A percentile compares a stretch with the other conserved stretches of the same genome.
Conservation (phyloP, 2,797 vertebrate species). For the Antennarius maculatus region DNA sequence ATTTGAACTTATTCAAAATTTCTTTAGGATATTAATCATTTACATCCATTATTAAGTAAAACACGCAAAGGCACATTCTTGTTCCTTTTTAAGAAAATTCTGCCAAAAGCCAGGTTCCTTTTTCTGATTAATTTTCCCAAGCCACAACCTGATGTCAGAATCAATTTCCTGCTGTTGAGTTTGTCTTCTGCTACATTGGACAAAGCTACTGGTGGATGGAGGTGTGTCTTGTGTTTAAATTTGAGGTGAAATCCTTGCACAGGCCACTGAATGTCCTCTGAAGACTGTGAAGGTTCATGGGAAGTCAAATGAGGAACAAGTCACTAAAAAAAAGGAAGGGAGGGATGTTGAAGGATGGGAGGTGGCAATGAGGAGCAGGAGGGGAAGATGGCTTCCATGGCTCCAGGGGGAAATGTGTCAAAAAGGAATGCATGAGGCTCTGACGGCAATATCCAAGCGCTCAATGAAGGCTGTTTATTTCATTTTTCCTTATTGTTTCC, state of each 20-base stretch:
- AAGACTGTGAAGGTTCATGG: constrained; percentile 2
- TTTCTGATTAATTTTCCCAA: constrained; percentile 48
- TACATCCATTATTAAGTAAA: neutral
- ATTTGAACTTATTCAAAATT: neutral
- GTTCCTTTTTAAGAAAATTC: too few relatives aligned
- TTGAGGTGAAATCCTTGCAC: neutral
- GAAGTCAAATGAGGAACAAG: constrained; percentile 9
- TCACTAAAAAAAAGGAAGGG: constrained; percentile 24
- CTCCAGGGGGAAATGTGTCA: neutral
- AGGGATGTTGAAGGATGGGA: constrained; percentile 51
- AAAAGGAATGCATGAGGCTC: constrained; percentile 1
- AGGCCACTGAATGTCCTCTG: neutral
- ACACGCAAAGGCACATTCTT: neutral
- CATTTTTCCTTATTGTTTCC: constrained; percentile 24
- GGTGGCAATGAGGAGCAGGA: constrained; percentile 37
- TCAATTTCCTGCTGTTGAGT: constrained; percentile 25
- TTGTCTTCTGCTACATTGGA: neutral
- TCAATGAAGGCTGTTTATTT: constrained; percentile 32
- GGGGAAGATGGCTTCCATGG: constrained; percentile 30
- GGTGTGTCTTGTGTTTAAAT: neutral
- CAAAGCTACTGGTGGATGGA: neutral
- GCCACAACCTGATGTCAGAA: constrained; percentile 43
- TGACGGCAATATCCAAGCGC: constrained; percentile 7
- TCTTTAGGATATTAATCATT: neutral
- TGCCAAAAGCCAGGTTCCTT: constrained; percentile 35